Evolutionary conservation across 2,888 invertebrate genomes (phyloP), one percentile per base, ranked within the genome.

Genomic region (Seira musarum): DNA sequence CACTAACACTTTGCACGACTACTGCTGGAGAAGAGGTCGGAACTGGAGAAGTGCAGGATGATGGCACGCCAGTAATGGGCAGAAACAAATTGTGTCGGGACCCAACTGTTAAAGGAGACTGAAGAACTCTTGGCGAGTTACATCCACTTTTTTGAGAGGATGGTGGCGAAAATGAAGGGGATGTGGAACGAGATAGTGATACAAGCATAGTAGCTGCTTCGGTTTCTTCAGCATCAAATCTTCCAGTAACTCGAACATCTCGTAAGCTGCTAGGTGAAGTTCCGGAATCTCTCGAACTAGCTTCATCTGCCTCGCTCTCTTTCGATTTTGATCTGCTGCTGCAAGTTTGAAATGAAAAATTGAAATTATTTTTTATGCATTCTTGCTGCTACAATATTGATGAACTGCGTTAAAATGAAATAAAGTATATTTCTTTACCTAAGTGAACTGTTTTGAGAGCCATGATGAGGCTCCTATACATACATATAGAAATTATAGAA

Each of bases 191-290:
- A 17, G 97, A 97, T 89, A 87, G 70, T 68, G 86, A 85, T 94
- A 95, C 95, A 83, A 98, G 91, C 96, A 97, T 97, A 89, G 96
- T 97, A 66, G 98, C 98, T 81, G 96, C 98, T 90, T 98, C 98
- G 0, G 96, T 97, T 90, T 98, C 98, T 88, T 98, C 97, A 86
- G 94, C 95, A 89, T 96, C 96, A 89, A 96, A 96, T 77, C 95
- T 91, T 1, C 95, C 94, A 49, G 95, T 77, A 2, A 85, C 83
- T 10, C 85, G 74, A 6, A 86, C 84, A 57, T 83, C 84, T 30
- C 84, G 71, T 21, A 84, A 65, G 53, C 84, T 83, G 35, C 82
- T 85, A 13, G 85, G 85, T 17, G 85, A 86, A 5, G 85, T 82
- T 65, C 84, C 85, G n/a, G 87, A 86, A 78, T 86, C 87, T 66